phyloP scores from a whole-genome alignment of 2,888 invertebrate species.

The Spodoptera littoralis region DNA sequence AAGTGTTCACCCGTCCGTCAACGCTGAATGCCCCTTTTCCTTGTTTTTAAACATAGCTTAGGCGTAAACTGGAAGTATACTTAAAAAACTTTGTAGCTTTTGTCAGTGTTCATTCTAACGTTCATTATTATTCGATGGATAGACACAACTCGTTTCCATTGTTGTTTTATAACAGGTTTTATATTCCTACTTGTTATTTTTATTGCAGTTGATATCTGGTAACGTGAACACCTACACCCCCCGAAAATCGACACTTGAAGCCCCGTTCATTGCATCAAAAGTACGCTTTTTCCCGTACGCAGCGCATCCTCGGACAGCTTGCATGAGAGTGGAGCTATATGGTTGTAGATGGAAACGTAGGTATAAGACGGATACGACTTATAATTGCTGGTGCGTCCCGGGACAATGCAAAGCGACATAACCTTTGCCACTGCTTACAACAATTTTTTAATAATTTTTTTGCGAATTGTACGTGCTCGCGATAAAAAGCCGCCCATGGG shows the following conservation, averaged over 20 bases:
- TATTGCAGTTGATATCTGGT: conserved; percentile 91
- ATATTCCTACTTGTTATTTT: conserved; percentile 14
- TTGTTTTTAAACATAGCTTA: conserved; percentile 35
- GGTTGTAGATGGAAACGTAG: conserved; percentile 92
- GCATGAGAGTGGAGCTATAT: conserved; percentile 97
- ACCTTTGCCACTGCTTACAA: conserved; percentile 57
- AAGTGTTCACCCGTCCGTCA: conserved; percentile 36
- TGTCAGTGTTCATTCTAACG: conserved; percentile 21
- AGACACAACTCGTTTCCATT: conserved; percentile 1
- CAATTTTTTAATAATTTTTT: too few species aligned
- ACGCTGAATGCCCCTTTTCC: conserved; percentile 35
- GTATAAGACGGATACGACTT: conserved; percentile 69
- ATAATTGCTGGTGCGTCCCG: conserved; percentile 73
- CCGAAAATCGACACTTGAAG: conserved; percentile 91
- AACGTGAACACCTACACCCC: conserved; percentile 94
- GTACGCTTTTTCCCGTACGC: conserved; percentile 97
- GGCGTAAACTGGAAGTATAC: conserved; percentile 21
- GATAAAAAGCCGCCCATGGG: conserved; percentile 63
- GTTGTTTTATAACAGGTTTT: conserved; percentile 9
- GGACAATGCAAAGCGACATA: conserved; percentile 69
- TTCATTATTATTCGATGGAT: conserved; percentile 19
- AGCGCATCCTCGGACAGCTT: conserved; percentile 95
- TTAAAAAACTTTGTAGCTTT: conserved; percentile 24
- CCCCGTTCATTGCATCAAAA: conserved; percentile 95
- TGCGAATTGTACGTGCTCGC: conserved; percentile 60